These are phyloP conservation scores for Gymnoscelis rufifasciata DNA, from an alignment of 2,888 invertebrate species.

Conservation along the genomic window DNA sequence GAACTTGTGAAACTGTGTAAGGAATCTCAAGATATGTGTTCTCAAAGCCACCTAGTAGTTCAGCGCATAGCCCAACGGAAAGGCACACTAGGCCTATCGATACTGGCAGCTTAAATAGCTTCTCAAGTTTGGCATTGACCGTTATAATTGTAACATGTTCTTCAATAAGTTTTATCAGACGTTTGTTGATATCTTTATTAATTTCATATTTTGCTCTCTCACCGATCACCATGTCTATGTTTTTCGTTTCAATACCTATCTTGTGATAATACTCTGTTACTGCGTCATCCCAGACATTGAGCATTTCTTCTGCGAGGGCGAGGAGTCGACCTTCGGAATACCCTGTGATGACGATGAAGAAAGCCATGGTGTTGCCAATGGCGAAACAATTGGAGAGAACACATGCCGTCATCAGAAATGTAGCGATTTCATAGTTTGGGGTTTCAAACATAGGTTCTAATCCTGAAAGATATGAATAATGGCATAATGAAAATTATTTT, in stretches of 20 bases:
- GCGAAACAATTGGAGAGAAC: neutral
- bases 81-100: too few species aligned
- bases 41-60: constrained; percentile 43
- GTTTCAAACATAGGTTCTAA: neutral
- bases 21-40: constrained; percentile 47
- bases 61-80: constrained; percentile 39
- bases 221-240: too few species aligned
- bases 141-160: neutral
- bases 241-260: neutral
- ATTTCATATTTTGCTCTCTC: neutral
- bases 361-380: neutral
- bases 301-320: neutral
- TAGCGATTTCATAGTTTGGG: neutral
- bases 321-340: neutral
- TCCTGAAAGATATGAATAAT: neutral
- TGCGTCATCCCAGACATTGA: neutral
- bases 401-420: neutral
- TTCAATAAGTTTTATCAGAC: neutral
- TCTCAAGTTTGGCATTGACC: too few species aligned
- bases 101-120: too few species aligned
- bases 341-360: neutral
- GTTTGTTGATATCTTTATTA: neutral
- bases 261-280: neutral
- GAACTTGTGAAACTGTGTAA: constrained; percentile 41
- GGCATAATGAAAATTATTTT: too few species aligned